Base-by-base conservation (phyloP, 2,888 invertebrate genomes). In the Steinernema scapterisci region DNA sequence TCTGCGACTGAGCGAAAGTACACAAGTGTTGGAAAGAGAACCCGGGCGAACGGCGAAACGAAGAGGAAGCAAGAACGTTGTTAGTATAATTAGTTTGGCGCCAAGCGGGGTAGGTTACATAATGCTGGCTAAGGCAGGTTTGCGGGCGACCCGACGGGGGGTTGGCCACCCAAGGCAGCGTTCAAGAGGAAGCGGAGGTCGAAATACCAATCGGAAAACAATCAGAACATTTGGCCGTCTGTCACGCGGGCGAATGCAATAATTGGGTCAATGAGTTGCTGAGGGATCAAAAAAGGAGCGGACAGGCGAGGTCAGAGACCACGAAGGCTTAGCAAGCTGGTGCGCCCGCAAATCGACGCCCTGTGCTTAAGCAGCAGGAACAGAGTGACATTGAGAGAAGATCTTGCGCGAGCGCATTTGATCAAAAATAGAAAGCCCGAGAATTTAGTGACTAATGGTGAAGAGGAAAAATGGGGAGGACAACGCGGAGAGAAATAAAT, bases 71-170 rank as follows among this genome's bases (percentile, higher is more conserved):
- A 16, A 2, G 52, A 52, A 21, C 52, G 31, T 7, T 63, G 31
- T 31, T 54, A 21, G 54, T 11, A 25, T 63, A 63, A 63, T 63
- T 63, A 63, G 27, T 63, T 63, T 63, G 63, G 63, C 63, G 63
- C 63, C 63, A 63, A 63, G 31, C 27, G 63, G 38, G 16, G 31
- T 48, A 13, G 11, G 38, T 54, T 54, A 21, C 54, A 54, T 25
- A 48, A 48, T 19, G 48, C 7, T 13, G 48, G 16, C 45, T 25
- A 48, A 48, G 2, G 48, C 7, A 2, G 48, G 38, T 38, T 38
- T 38, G 38, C 38, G 38, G 38, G 9, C 38, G 9, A 38, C 38
- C 38, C 9, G 38, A 9, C 38, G 38, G 38, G 38, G 38, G 38
- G 38, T 38, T 9, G 38, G 38, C 5, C 38, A 38, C 38, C 38